Evolutionary conservation across 2,888 invertebrate genomes (phyloP).

Genomic region (Rhamphomyia laevipes): DNA sequence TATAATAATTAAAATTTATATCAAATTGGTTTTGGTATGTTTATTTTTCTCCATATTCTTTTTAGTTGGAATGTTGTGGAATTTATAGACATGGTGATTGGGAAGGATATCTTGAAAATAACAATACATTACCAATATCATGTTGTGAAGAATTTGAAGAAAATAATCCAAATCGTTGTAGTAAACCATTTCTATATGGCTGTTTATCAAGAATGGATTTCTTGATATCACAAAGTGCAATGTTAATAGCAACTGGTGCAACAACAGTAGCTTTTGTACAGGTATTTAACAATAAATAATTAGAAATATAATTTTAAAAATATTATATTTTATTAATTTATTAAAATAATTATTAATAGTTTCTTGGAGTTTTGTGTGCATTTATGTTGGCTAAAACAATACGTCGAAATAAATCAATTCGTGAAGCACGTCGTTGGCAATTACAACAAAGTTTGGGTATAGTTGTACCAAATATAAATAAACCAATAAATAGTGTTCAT

Average conservation of each 20-base stretch:
- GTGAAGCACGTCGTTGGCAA: slow-evolving; percentile 59
- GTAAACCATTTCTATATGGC: slow-evolving; percentile 36
- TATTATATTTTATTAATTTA: slow-evolving; percentile 2
- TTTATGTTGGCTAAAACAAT: slow-evolving; percentile 80
- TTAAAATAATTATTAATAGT: slow-evolving; percentile 37
- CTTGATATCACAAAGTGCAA: slow-evolving; percentile 56
- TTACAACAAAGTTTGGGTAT: slow-evolving; percentile 30
- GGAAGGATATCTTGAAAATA: slow-evolving; percentile 10
- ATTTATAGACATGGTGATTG: slow-evolving; percentile 51
- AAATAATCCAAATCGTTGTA: slow-evolving; percentile 22
- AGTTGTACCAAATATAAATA: neutral
- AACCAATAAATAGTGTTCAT: slow-evolving; percentile 11
- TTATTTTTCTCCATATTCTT: slow-evolving; percentile 8
- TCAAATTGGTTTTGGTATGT: neutral
- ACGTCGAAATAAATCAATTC: slow-evolving; percentile 60
- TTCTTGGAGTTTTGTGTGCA: slow-evolving; percentile 79
- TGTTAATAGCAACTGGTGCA: slow-evolving; percentile 61
- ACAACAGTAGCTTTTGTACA: slow-evolving; percentile 71
- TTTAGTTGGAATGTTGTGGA: slow-evolving; percentile 58
- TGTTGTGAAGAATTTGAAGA: slow-evolving; percentile 41
- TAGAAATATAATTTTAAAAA: neutral
- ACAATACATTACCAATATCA: slow-evolving; percentile 40
- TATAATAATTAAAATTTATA: slow-evolving; percentile 18
- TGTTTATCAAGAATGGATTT: slow-evolving; percentile 49
- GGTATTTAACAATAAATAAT: slow-evolving; percentile 37